A percentile compares a stretch with the other conserved stretches of the same genome.
Evolutionary conservation across 2,888 invertebrate genomes (phyloP).

Genomic region (Drosophila ustulata): DNA sequence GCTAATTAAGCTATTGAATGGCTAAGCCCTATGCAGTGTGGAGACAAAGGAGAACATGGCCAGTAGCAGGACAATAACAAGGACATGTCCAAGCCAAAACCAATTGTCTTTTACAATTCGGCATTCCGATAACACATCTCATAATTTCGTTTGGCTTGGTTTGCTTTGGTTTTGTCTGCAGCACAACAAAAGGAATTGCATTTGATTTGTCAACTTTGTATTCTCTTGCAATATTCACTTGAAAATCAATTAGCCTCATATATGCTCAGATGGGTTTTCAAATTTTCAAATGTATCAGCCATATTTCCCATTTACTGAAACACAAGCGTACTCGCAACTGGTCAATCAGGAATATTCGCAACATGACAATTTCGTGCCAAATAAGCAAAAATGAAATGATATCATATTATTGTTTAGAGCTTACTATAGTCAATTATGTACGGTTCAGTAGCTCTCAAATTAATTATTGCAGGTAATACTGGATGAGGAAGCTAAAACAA

Average conservation of each 20-base stretch:
- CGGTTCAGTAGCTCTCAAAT: background rate
- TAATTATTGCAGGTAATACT: background rate
- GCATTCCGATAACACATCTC: constrained; percentile 20
- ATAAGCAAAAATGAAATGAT: background rate
- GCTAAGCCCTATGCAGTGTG: background rate
- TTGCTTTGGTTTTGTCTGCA: constrained; percentile 11
- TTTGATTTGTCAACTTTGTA: constrained; percentile 20
- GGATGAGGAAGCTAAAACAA: background rate
- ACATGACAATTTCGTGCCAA: background rate
- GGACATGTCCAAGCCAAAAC: constrained; percentile 17
- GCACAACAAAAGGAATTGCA: constrained; percentile 27
- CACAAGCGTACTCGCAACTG: background rate
- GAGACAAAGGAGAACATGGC: constrained; percentile 42
- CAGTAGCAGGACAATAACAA: constrained; percentile 8
- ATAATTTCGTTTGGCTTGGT: constrained; percentile 21
- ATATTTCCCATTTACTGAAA: background rate
- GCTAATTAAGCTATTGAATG: constrained; percentile 55
- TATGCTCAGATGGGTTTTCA: constrained; percentile 5
- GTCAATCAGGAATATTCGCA: background rate
- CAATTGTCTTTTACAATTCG: constrained; percentile 33
- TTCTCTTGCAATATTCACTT: constrained; percentile 11
- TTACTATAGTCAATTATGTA: background rate
- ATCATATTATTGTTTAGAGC: background rate
- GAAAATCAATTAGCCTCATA: constrained; percentile 29
- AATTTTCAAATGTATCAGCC: constrained; percentile 1